Evolutionary conservation across 2,888 invertebrate species (phyloP).

Genomic region (Monochamus alternatus): DNA sequence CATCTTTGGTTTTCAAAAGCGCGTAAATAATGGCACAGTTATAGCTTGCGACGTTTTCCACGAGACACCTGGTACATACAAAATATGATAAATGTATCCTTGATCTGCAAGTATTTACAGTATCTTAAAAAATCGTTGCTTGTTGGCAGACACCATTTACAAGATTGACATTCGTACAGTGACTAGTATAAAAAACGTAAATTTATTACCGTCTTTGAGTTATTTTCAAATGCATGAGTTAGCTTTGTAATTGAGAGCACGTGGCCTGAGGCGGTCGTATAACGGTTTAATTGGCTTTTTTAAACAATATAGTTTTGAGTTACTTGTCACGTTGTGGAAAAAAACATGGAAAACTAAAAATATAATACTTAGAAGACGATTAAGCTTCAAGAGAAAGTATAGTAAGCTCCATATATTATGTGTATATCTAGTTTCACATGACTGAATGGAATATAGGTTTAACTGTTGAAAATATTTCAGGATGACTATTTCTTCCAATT

Average conservation of each 20-base stretch:
- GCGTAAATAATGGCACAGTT: too few relatives aligned
- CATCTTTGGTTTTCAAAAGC: too few relatives aligned
- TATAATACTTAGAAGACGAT: not conserved
- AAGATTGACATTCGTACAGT: not conserved
- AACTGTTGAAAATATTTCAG: too few relatives aligned
- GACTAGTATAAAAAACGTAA: slow-evolving; percentile 24
- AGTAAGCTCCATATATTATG: too few relatives aligned
- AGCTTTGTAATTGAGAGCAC: slow-evolving; percentile 27
- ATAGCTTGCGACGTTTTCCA: too few relatives aligned
- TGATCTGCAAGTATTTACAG: not conserved
- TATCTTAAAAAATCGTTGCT: slow-evolving; percentile 16
- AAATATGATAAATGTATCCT: too few relatives aligned
- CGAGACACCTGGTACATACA: too few relatives aligned
- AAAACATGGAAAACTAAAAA: not conserved
- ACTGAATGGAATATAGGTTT: too few relatives aligned
- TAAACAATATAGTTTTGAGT: slow-evolving; percentile 19
- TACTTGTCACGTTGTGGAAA: not conserved
- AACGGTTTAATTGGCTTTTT: slow-evolving; percentile 16
- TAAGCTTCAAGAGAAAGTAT: too few relatives aligned
- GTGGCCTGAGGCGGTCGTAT: slow-evolving; percentile 8
- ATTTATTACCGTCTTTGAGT: slow-evolving; percentile 17
- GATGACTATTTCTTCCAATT: too few relatives aligned
- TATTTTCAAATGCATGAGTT: slow-evolving; percentile 27
- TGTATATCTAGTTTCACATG: too few relatives aligned
- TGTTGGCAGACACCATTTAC: slow-evolving; percentile 21